Evolutionary conservation across 37 sponge, comb jelly and placozoan species (phyloP), one percentile per base, ranked within the genome.

Genomic region (Halisarca cf. caerulea): DNA sequence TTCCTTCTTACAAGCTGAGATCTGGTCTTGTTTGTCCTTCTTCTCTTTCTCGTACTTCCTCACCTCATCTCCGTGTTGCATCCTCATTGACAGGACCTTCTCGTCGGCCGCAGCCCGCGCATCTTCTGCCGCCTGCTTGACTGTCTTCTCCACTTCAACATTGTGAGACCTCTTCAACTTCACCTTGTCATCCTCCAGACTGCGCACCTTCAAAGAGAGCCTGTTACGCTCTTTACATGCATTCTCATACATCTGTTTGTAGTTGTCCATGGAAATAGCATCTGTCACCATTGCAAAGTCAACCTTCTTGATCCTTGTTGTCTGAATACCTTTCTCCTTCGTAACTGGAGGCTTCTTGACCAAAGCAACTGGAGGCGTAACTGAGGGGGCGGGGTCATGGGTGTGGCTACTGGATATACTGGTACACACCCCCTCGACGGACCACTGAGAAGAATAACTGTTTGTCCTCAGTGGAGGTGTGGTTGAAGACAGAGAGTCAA

Each of bases 241-340:
- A 40, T 40, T 74, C 77, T 74, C 77, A 15, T 74, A 74, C 77
- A 74, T 74, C 40, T 71, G 77, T 44, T 40, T 74, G 45, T 44
- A 39, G 77, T 40, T 74, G 77, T 74, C 77, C 20, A 24, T n/a
- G 15, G 77, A n/a, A 0, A 74, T 14, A 2, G 18, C 38, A 1
- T 74, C 77, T 1, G 77, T 74, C 43, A 14, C 41, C 8, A 43
- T 40, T 2, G 45, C 42, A 44, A 43, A 44, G 77, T 43, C 45
- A 37, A 74, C 77, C 25, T 23, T 40, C 77, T 41, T 74, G 41
- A 74, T 74, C 2, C 77, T 20, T 41, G 30, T 37, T 3, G 77
- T 74, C 45, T 74, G 77, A 15, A 74, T 24, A 15, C 45, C 42
- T 40, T 74, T 74, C 77, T 74, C 45, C 7, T 74, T 74, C 69